Base-by-base conservation (phyloP, 2,888 invertebrate genomes). In the Sarcophaga rosellei region DNA sequence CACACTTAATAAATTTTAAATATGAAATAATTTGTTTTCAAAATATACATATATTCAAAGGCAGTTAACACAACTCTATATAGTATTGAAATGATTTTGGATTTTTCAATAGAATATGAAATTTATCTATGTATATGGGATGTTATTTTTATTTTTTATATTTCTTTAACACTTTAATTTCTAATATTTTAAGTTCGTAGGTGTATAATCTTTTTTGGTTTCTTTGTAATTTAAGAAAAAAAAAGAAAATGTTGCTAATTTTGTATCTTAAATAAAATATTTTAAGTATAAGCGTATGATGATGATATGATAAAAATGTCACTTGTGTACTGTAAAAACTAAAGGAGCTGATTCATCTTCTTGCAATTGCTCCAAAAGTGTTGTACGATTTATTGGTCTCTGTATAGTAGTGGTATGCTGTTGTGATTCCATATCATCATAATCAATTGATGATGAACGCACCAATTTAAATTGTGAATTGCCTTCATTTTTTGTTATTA, bases 381-480 rank as follows among this genome's bases (percentile, higher is more conserved):
- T 87, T 25, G 81, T 84, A 75, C 84, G 84, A 62, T 87, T 81
- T 74, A 76, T 73, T 70, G 88, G 90, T 45, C 89, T 89, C 85
- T 92, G 92, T 70, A 88, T 82, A 78, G 79, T 78, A 53, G 62
- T 75, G 65, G 87, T 88, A 75, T 88, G 90, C 44, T 90, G 89
- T 87, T 92, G 92, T 93, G 91, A 90, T 87, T 93, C 93, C 44
- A 92, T 90, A 75, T 93, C 93, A 66, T 93, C 93, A 79, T 93
- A 93, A 87, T 93, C 93, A 21, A 93, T 91, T 2, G 93, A 93
- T 4, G 92, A 91, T 25, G 93, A 93, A 72, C 93, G 92, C 59
- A 92, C 90, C 84, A 93, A 88, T 86, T 93, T 93, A 81, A 93
- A 92, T 85, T 93, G 93, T 25, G 92, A 88, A 85, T 88, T 91